Percentiles rank a stretch among this genome's conserved stretches.
Evolutionary conservation across 2,797 vertebrate genomes (phyloP).

Genomic region (Todus mexicanus): DNA sequence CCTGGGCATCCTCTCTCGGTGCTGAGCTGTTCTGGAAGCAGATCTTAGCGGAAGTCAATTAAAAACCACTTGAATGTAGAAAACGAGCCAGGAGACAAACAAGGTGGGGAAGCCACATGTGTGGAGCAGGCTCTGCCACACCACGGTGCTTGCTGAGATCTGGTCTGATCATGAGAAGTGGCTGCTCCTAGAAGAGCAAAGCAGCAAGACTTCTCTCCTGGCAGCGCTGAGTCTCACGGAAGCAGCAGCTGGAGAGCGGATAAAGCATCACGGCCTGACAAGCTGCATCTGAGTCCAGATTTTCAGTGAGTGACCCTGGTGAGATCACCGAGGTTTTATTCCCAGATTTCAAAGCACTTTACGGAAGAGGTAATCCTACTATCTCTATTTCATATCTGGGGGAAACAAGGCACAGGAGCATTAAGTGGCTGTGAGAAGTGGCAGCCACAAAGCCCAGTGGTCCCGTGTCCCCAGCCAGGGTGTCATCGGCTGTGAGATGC

Average conservation of each 20-base stretch:
- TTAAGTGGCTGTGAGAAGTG: not conserved
- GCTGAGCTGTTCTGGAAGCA: not conserved
- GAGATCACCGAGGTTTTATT: not conserved
- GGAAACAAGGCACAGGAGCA: not conserved
- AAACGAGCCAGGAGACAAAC: not conserved
- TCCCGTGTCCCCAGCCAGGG: not conserved
- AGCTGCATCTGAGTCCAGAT: not conserved
- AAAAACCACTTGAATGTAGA: not conserved
- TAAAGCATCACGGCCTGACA: not conserved
- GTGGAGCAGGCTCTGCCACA: rapidly evolving
- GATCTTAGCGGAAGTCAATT: not conserved
- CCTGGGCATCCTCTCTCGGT: not conserved
- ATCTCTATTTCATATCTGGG: not conserved
- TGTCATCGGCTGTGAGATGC: not conserved
- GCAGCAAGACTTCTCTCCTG: not conserved
- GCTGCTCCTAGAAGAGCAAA: not conserved
- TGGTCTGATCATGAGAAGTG: rapidly evolving
- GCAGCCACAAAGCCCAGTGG: not conserved
- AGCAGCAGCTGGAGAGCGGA: not conserved
- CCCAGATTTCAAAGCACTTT: not conserved
- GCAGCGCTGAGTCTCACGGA: not conserved
- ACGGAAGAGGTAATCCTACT: not conserved
- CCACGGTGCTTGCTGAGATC: rapidly evolving
- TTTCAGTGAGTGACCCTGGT: not conserved
- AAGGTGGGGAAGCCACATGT: not conserved